phyloP scores from a whole-genome alignment of 1,140 invertebrate species.

The Helicoverpa armigera region DNA sequence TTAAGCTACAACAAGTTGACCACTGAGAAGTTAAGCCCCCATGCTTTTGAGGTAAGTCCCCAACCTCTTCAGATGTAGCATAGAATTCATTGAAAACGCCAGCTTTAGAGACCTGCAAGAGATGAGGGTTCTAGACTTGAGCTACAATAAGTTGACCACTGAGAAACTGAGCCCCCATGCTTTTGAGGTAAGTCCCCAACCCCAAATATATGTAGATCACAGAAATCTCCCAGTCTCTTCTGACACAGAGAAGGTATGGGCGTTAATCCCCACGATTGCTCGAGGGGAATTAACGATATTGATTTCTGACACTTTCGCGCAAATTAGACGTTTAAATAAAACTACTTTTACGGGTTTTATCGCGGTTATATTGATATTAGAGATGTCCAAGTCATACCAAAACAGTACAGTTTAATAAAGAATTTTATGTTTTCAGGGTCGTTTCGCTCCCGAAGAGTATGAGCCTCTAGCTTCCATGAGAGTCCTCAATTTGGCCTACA shows the following conservation, averaged over 20 bases:
- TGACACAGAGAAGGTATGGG: no score
- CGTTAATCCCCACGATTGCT: no score
- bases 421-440: constrained; percentile 87
- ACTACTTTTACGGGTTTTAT: no score
- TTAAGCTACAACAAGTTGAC: constrained; percentile 90
- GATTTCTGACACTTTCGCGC: no score
- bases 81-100: constrained; percentile 87
- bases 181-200: constrained; percentile 88
- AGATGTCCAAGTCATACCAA: no score
- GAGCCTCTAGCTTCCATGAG: constrained; percentile 88
- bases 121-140: constrained; percentile 89
- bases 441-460: constrained; percentile 86
- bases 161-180: constrained; percentile 87
- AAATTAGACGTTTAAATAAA: no score
- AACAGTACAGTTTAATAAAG: not conserved
- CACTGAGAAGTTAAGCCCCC: constrained; percentile 86
- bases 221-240: no score
- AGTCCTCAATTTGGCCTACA: constrained; percentile 89
- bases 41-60: constrained; percentile 89
- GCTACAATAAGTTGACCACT: constrained; percentile 89
- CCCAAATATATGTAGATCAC: not conserved
- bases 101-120: constrained; percentile 89
- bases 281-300: not conserved
- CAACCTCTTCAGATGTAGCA: constrained; percentile 86
- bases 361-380: no score